These are phyloP conservation scores for Neomorphus geoffroyi DNA, from an alignment of 2,797 vertebrate genomes.

Conservation along the genomic window DNA sequence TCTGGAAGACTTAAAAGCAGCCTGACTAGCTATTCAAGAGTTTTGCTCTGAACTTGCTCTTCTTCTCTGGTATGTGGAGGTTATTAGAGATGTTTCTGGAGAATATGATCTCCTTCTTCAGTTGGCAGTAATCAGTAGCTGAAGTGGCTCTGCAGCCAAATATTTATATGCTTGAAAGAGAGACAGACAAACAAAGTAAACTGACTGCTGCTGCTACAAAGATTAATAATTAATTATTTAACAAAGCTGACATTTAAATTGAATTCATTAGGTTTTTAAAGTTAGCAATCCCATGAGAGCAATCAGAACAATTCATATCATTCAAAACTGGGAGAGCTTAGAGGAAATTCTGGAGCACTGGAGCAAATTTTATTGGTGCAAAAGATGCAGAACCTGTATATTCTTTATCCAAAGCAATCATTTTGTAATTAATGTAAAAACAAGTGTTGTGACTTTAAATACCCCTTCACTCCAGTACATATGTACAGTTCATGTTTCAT, in stretches of 20 bases:
- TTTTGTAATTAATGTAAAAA: background rate
- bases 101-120: background rate
- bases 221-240: background rate
- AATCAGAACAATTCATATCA: background rate
- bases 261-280: background rate
- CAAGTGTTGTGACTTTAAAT: background rate
- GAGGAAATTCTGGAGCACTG: background rate
- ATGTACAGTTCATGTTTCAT: background rate
- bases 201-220: background rate
- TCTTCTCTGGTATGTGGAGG: background rate
- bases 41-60: background rate
- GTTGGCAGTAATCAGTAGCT: background rate
- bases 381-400: background rate
- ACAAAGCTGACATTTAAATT: background rate
- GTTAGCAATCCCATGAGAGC: background rate
- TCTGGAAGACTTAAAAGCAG: background rate
- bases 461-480: background rate
- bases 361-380: background rate
- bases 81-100: background rate
- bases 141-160: background rate
- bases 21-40: background rate
- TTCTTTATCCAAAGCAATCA: background rate
- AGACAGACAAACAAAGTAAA: background rate
- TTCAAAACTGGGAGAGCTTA: background rate
- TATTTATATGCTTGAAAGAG: background rate